Evolutionary conservation across 37 sponge, comb jelly and placozoan genomes (phyloP).

Genomic region (Oscarella lobularis): DNA sequence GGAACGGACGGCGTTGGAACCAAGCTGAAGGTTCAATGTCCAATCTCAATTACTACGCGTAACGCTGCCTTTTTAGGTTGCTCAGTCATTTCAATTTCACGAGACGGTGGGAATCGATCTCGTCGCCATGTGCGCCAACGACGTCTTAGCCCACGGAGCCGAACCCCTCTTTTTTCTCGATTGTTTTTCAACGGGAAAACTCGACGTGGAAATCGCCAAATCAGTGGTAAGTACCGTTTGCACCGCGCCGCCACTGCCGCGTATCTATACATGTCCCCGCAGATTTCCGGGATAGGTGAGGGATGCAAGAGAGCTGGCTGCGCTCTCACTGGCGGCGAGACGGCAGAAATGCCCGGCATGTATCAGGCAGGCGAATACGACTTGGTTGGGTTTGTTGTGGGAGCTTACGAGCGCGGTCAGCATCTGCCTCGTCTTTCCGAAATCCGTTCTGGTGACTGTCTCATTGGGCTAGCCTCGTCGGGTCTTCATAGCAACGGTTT

Average conservation of each 20-base stretch:
- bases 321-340: conserved; percentile 17
- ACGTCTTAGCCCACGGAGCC: conserved; percentile 14
- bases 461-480: conserved; percentile 11
- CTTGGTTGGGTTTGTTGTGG: conserved; percentile 17
- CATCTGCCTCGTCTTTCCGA: neutral
- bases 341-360: conserved; percentile 10
- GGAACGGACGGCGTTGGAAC: conserved; percentile 20
- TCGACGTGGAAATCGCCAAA: conserved; percentile 1
- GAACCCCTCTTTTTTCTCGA: conserved; percentile 1
- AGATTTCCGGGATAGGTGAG: conserved; percentile 10
- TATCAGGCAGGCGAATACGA: conserved; percentile 1
- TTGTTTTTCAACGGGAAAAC: conserved; percentile 4
- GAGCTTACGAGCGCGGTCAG: conserved; percentile 4
- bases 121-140: conserved; percentile 14
- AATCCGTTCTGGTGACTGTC: neutral
- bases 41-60: neutral
- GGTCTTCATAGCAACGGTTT: conserved; percentile 18
- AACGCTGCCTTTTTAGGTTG: conserved; percentile 3
- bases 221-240: conserved; percentile 4
- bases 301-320: conserved; percentile 13
- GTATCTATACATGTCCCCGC: no score
- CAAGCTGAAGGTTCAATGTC: conserved; percentile 9
- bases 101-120: conserved; percentile 9
- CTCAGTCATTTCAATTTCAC: neutral
- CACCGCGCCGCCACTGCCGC: no score